Base-by-base conservation (phyloP, 2,113 vertebrate species). In the Forbesichthys papilliferus region DNA sequence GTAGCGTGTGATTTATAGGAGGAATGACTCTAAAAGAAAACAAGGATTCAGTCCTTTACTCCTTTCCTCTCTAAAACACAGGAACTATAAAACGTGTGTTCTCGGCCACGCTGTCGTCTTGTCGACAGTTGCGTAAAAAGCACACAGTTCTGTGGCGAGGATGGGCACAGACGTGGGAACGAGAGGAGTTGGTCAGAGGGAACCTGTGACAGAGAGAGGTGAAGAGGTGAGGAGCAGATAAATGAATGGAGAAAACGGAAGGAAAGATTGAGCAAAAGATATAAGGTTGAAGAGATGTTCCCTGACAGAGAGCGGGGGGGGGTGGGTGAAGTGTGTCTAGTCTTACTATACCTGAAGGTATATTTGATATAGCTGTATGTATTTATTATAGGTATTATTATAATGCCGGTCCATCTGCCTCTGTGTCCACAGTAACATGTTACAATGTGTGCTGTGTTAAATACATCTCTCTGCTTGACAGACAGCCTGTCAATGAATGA, bases 1-100 rank as follows among this genome's bases (percentile, higher is more conserved):
- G 60, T 61, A 16, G 60, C 8, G 36, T 16, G n/a, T 61, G 60
- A 61, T 61, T 61, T 51, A 66, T 66, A 64, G 33, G 53, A 64
- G 11, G 52, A 56, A 52, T 9, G 47, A 68, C 49, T 13, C 27
- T 3, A 18, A 16, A 46, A 56, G 57, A 59, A 63, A 56, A 20
- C n/a, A 20, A 56, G 54, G 36, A 42, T 55, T 47, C 58, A 61
- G 52, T 66, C 48, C 73, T 36, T 59, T 49, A 67, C 66, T 60
- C 16, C 13, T 42, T 75, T 51, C 59, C 60, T 61, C 16, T 48
- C 56, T 42, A 42, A 42, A 42, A 42, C 36, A 42, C 36, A 42
- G 36, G 36, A 42, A 42, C 36, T 42, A 42, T 42, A 42, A 42
- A 42, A 42, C 7, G 36, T 42, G 36, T 42, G 36, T 42, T 42